Evolutionary conservation across 2,888 invertebrate species (phyloP).

Genomic region (Tipula vernalis): DNA sequence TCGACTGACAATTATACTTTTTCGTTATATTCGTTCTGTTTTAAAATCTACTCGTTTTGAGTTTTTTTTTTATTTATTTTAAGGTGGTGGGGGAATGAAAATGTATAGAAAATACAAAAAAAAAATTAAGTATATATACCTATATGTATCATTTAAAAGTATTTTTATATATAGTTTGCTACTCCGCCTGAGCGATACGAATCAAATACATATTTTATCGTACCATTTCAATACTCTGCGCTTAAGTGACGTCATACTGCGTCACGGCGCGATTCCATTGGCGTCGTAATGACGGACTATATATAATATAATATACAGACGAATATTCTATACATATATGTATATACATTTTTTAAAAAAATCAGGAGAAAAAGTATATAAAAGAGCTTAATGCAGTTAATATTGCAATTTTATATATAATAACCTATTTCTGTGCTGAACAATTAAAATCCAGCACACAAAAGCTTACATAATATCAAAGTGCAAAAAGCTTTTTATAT

Average conservation of each 20-base stretch:
- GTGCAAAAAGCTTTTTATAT: neutral
- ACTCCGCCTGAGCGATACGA: neutral
- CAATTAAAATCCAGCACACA: neutral
- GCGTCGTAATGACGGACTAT: constrained; percentile 15
- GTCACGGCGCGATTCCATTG: constrained; percentile 21
- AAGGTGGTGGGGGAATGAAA: constrained; percentile 6
- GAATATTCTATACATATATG: neutral
- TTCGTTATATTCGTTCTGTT: constrained; percentile 7
- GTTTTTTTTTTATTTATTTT: neutral
- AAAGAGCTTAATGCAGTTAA: neutral
- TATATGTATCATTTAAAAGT: neutral
- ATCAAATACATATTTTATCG: constrained; percentile 7
- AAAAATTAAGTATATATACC: neutral
- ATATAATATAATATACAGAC: neutral
- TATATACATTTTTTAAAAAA: neutral
- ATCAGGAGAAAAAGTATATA: neutral
- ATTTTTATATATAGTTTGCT: neutral
- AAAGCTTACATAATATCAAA: neutral
- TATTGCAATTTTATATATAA: neutral
- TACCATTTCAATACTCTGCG: constrained; percentile 16
- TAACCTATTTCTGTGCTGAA: neutral
- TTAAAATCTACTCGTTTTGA: neutral
- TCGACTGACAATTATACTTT: constrained; percentile 28
- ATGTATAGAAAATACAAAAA: neutral
- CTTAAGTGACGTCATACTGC: constrained; percentile 26